Percentiles rank a stretch among this genome's conserved stretches.
Conservation (phyloP, 2,888 invertebrate genomes). For the Sarcophaga carnaria region DNA sequence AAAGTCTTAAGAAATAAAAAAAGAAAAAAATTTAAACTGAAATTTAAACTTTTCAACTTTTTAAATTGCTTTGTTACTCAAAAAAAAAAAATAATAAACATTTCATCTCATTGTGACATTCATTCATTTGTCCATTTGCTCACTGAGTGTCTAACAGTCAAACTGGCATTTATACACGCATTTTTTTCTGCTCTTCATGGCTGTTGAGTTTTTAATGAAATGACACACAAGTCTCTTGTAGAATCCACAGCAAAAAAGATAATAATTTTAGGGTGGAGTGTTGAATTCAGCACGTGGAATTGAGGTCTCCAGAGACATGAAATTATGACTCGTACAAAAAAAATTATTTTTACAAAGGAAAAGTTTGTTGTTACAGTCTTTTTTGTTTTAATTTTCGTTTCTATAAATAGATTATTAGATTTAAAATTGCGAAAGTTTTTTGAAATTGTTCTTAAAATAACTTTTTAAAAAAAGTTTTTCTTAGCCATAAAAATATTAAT, state of each 20-base stretch:
- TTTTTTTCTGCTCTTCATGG: background rate
- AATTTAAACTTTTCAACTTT: background rate
- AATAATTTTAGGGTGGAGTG: background rate
- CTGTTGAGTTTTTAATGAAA: background rate
- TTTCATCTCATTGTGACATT: background rate
- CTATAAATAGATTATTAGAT: too few relatives aligned
- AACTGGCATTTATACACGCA: background rate
- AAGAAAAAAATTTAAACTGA: background rate
- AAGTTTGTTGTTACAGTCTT: background rate
- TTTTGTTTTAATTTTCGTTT: too few relatives aligned
- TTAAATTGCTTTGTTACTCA: background rate
- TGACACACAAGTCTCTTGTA: background rate
- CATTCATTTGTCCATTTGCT: background rate
- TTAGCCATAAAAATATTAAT: too few relatives aligned
- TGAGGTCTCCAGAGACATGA: background rate
- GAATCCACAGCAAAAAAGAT: background rate
- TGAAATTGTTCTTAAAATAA: too few relatives aligned
- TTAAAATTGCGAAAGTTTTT: too few relatives aligned
- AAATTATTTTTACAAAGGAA: background rate
- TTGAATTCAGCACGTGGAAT: background rate
- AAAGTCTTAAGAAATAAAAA: background rate
- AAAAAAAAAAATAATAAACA: too few relatives aligned
- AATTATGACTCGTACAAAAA: constrained; percentile 15
- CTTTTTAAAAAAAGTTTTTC: too few relatives aligned
- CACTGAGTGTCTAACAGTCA: background rate